Evolutionary conservation across 2,113 vertebrate species (phyloP).

Genomic region (Microcebus murinus): DNA sequence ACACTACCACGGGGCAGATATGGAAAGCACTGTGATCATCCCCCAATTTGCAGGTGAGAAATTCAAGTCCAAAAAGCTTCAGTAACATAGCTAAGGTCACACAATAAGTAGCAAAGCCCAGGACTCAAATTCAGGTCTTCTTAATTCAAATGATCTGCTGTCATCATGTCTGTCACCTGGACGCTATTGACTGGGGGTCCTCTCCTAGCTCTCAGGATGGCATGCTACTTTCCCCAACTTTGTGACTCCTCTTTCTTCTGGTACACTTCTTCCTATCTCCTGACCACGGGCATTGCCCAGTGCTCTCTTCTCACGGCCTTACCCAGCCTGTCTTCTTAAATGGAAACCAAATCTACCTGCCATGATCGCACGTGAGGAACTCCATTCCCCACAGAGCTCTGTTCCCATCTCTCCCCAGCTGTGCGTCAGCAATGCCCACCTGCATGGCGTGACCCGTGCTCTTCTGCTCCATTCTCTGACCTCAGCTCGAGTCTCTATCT

Average conservation of each 20-base stretch:
- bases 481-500: background rate
- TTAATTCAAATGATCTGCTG: background rate
- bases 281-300: background rate
- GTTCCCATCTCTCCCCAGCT: background rate
- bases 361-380: accelerated
- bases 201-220: background rate
- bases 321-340: background rate
- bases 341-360: background rate
- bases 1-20: background rate
- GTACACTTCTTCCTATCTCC: background rate
- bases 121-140: background rate
- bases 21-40: too few species aligned
- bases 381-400: background rate
- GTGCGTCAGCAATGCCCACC: background rate
- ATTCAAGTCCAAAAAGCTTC: background rate
- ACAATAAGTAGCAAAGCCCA: background rate
- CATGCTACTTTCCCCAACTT: background rate
- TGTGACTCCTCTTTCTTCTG: background rate
- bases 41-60: background rate
- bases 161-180: background rate
- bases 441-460: too few species aligned
- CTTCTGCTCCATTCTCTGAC: background rate
- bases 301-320: background rate
- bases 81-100: background rate
- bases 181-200: background rate